Evolutionary conservation across 2,888 invertebrate genomes (phyloP).

Genomic region (Ennomos erosarius): DNA sequence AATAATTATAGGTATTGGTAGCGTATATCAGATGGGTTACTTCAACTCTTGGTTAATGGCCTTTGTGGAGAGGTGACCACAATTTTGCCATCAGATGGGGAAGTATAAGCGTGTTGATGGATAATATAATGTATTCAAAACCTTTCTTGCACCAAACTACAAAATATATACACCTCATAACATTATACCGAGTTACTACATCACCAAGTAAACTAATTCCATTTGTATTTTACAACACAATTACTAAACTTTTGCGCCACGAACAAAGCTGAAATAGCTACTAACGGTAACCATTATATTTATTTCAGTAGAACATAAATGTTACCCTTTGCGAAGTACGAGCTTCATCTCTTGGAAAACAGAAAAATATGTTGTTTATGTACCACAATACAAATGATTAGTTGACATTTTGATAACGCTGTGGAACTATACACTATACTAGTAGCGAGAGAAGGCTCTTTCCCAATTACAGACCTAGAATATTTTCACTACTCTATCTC

Average conservation of each 20-base stretch:
- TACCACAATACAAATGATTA: too few species aligned
- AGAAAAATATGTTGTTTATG: slow-evolving; percentile 2
- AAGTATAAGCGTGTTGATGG: too few species aligned
- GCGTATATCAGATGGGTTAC: too few species aligned
- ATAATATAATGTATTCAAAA: not conserved
- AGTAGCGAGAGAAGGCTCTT: too few species aligned
- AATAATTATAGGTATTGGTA: too few species aligned
- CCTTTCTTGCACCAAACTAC: slow-evolving; percentile 6
- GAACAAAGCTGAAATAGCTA: slow-evolving; percentile 17
- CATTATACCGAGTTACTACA: slow-evolving; percentile 3
- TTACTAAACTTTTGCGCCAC: slow-evolving; percentile 16
- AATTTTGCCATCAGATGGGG: too few species aligned
- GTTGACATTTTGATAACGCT: too few species aligned
- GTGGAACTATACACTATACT: too few species aligned
- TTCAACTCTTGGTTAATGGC: too few species aligned
- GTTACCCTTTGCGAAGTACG: slow-evolving; percentile 9
- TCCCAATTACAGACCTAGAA: too few species aligned
- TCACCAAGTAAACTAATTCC: slow-evolving; percentile 17
- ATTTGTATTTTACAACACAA: slow-evolving; percentile 21
- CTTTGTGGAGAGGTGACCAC: too few species aligned
- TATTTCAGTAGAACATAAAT: slow-evolving; percentile 15
- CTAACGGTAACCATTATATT: slow-evolving; percentile 8
- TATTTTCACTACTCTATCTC: too few species aligned
- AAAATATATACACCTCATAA: slow-evolving; percentile 17
- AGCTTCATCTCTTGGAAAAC: slow-evolving; percentile 11